Evolutionary conservation across 2,113 vertebrate species (phyloP).

Genomic region (Garra rufa): DNA sequence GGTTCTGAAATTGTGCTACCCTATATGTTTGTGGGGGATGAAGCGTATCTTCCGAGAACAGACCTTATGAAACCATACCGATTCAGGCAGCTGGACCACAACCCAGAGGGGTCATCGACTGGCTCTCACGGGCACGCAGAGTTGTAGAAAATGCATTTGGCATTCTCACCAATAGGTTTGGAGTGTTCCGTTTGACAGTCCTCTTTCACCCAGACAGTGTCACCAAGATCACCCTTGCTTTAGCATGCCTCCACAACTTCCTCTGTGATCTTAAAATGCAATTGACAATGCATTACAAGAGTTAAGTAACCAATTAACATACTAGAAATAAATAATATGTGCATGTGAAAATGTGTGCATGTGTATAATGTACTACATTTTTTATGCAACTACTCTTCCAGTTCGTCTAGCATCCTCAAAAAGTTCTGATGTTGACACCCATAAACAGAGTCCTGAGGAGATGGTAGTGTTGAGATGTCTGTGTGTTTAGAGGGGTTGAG

Average conservation of each 20-base stretch:
- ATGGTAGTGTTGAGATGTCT: not conserved
- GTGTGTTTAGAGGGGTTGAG: too few relatives aligned
- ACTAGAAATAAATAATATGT: not conserved
- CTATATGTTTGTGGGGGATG: not conserved
- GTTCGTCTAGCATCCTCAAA: not conserved
- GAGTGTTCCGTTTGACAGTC: too few relatives aligned
- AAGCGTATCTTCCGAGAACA: not conserved
- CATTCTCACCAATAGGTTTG: too few relatives aligned
- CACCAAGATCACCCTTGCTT: too few relatives aligned
- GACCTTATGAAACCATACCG: not conserved
- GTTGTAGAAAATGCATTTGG: not conserved
- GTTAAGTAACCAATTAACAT: not conserved
- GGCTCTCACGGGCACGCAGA: not conserved
- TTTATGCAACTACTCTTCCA: not conserved
- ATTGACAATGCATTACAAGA: not conserved
- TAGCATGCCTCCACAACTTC: not conserved
- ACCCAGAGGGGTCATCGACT: not conserved
- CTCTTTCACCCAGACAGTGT: too few relatives aligned
- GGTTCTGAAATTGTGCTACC: not conserved
- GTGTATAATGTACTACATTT: not conserved
- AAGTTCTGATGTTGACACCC: too few relatives aligned
- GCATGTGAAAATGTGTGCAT: not conserved
- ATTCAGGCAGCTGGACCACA: conserved; percentile 7
- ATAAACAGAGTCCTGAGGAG: not conserved
- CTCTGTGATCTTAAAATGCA: not conserved